A percentile compares a stretch with the other conserved stretches of the same genome.
These are phyloP conservation scores for Ceratoteleas bidentatus DNA, from an alignment of 1,140 invertebrate species.

Conservation along the genomic window DNA sequence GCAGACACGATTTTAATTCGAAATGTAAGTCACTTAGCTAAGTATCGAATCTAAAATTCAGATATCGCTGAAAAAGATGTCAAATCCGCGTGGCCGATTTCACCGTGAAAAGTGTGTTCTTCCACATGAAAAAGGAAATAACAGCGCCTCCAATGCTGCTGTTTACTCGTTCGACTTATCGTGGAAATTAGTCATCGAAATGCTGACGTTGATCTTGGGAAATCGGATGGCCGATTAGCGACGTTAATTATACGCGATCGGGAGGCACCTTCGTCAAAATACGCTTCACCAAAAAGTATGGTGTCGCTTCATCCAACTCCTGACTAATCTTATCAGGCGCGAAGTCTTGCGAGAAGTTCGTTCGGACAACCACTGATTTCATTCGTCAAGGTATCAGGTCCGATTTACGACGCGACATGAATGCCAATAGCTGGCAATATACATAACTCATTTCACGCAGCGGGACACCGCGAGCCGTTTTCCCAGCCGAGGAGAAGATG, in stretches of 20 bases:
- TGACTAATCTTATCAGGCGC: conserved; percentile 53
- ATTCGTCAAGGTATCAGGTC: conserved; percentile 72
- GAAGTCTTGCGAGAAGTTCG: conserved; percentile 33
- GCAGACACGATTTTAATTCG: too few species aligned
- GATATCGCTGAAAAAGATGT: too few species aligned
- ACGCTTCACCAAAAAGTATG: conserved; percentile 15
- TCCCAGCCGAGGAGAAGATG: conserved; percentile 41
- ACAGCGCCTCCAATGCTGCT: conserved; percentile 15
- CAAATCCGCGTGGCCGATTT: too few species aligned
- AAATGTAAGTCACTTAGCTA: too few species aligned
- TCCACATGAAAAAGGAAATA: too few species aligned
- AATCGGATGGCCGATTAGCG: conserved; percentile 29
- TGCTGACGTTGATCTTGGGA: conserved; percentile 25
- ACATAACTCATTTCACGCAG: conserved; percentile 73
- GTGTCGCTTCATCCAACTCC: conserved; percentile 34
- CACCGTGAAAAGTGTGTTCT: too few species aligned
- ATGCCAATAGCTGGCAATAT: conserved; percentile 71
- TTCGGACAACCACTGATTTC: conserved; percentile 75
- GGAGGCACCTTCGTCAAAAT: conserved; percentile 27
- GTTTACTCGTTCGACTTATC: conserved; percentile 24
- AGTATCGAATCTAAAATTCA: too few species aligned
- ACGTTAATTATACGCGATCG: conserved; percentile 45
- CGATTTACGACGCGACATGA: conserved; percentile 75
- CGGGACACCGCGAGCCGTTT: conserved; percentile 34
- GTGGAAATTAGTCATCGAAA: conserved; percentile 35